Percentiles rank a stretch among this genome's conserved stretches.
These are phyloP conservation scores for Argya squamiceps DNA, from an alignment of 2,797 vertebrate species.

Conservation along the genomic window DNA sequence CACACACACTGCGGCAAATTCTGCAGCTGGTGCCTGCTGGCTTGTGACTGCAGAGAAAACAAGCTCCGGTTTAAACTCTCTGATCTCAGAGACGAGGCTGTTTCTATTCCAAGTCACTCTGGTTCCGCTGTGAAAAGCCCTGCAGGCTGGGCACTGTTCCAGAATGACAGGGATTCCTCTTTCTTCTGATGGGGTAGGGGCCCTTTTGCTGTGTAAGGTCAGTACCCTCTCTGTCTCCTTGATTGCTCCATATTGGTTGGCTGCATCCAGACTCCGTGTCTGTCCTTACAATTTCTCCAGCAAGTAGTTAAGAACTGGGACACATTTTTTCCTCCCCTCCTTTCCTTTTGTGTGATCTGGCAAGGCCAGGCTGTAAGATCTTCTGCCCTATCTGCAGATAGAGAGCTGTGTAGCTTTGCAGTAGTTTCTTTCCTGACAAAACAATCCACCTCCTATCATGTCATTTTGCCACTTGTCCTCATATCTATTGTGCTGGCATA, in stretches of 20 bases:
- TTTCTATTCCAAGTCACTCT: conserved; percentile 54
- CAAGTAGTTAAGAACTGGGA: not conserved
- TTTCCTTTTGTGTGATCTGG: not conserved
- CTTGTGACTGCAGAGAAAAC: conserved; percentile 69
- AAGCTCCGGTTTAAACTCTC: conserved; percentile 49
- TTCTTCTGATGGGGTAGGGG: not conserved
- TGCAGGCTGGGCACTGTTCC: conserved; percentile 19
- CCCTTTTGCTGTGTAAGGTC: not conserved
- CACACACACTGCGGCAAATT: conserved; percentile 76
- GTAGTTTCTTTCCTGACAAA: not conserved
- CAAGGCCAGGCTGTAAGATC: not conserved
- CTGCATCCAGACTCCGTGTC: not conserved
- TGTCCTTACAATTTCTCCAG: not conserved
- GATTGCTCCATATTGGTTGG: not conserved
- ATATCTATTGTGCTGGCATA: not conserved
- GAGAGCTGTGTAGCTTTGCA: not conserved
- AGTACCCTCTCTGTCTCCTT: not conserved
- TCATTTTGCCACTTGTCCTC: not conserved
- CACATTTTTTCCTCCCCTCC: not conserved
- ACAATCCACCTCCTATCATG: not conserved
- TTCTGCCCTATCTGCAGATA: not conserved
- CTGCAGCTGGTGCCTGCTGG: conserved; percentile 73
- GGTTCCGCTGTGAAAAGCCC: conserved; percentile 12
- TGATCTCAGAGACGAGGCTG: conserved; percentile 45
- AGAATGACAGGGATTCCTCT: not conserved